Conservation (phyloP, 1,140 invertebrate species). For the Archivesica marissinica region DNA sequence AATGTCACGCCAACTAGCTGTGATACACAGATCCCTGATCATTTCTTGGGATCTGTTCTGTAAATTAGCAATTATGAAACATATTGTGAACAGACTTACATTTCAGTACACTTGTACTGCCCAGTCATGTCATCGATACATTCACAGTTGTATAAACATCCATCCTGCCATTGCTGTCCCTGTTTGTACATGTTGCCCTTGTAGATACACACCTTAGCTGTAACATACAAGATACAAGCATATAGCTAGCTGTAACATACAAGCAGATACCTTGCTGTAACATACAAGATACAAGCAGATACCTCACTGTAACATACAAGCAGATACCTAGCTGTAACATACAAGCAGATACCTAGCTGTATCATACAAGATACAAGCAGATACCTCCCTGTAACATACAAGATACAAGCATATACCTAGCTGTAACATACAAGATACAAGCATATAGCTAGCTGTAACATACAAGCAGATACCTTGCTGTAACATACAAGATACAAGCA, state of each 20-base stretch:
- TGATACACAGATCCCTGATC: no score
- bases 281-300: background rate
- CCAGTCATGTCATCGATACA: slow-evolving; percentile 61
- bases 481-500: background rate
- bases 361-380: background rate
- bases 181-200: slow-evolving; percentile 65
- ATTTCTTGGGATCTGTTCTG: no score
- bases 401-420: background rate
- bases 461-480: background rate
- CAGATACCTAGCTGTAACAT: background rate
- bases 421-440: background rate
- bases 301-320: background rate
- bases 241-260: no score
- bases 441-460: background rate
- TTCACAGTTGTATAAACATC: slow-evolving; percentile 69
- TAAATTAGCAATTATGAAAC: background rate
- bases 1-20: no score
- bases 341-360: background rate
- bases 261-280: background rate
- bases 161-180: slow-evolving; percentile 68
- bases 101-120: slow-evolving; percentile 64
- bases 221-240: background rate
- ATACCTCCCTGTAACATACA: background rate
- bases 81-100: slow-evolving; percentile 35
- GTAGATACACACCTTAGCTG: slow-evolving; percentile 66